These are phyloP conservation scores for Serripes groenlandicus DNA, from an alignment of 2,888 invertebrate genomes.

Conservation along the genomic window DNA sequence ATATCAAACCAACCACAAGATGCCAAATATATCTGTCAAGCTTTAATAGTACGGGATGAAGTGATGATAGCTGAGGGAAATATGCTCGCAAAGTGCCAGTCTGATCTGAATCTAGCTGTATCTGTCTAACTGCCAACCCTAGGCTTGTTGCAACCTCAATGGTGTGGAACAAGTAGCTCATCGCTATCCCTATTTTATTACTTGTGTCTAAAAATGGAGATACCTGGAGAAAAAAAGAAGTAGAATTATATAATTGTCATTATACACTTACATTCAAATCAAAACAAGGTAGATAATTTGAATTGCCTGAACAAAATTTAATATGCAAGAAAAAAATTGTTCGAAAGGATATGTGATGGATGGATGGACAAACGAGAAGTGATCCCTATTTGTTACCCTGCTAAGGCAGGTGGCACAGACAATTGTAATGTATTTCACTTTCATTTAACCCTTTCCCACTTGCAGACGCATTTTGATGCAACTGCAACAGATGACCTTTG, in stretches of 20 bases:
- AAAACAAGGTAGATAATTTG: too few species aligned
- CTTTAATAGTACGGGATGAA: conserved; percentile 37
- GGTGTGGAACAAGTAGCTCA: conserved; percentile 4
- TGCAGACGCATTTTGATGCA: background rate
- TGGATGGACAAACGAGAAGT: too few species aligned
- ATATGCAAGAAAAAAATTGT: too few species aligned
- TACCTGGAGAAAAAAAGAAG: background rate
- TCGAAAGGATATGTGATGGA: too few species aligned
- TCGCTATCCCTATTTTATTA: background rate
- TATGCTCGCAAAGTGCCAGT: background rate
- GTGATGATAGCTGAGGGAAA: conserved; percentile 7
- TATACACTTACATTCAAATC: too few species aligned
- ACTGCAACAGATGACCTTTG: background rate
- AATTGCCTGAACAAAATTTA: too few species aligned
- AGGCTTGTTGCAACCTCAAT: background rate
- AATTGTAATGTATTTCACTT: too few species aligned
- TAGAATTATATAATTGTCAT: too few species aligned
- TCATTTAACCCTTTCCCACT: background rate
- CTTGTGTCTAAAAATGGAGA: background rate
- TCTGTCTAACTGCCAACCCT: background rate
- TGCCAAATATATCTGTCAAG: conserved; percentile 25
- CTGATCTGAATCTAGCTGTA: conserved; percentile 12
- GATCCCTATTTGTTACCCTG: too few species aligned
- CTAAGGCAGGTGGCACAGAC: too few species aligned
- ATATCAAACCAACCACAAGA: conserved; percentile 40